A percentile compares a stretch with the other conserved stretches of the same genome.
Conservation (phyloP, 2,888 invertebrate species). For the Odontothrips loti region DNA sequence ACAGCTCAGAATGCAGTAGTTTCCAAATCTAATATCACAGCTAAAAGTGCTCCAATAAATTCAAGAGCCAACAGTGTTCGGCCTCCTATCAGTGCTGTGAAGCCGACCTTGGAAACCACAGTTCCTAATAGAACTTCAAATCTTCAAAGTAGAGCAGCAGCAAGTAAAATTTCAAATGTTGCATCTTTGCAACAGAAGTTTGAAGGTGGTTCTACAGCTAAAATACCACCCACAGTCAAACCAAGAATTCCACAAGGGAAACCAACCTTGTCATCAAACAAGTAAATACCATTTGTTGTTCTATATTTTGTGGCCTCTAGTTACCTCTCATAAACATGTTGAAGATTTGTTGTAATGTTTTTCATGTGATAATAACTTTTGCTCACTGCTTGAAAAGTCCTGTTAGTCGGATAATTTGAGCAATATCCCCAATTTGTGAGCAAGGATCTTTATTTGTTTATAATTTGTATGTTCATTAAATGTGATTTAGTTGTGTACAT, state of each 20-base stretch:
- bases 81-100: slow-evolving; percentile 48
- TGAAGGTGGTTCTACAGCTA: slow-evolving; percentile 51
- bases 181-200: slow-evolving; percentile 76
- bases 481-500: not conserved
- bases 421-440: not conserved
- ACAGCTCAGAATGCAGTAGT: slow-evolving; percentile 44
- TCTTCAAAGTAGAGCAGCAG: slow-evolving; percentile 48
- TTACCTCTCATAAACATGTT: not conserved
- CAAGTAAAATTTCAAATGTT: slow-evolving; percentile 62
- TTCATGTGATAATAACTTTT: slow-evolving; percentile 11
- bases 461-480: not conserved
- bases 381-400: not conserved
- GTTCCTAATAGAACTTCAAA: slow-evolving; percentile 36
- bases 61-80: not conserved
- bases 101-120: slow-evolving; percentile 46
- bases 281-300: not conserved
- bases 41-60: not conserved
- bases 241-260: not conserved
- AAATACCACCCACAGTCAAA: not conserved
- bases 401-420: not conserved
- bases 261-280: not conserved
- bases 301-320: not conserved
- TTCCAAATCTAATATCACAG: slow-evolving; percentile 46
- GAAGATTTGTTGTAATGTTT: slow-evolving; percentile 7
- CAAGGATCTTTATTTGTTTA: not conserved